A percentile compares a stretch with the other conserved stretches of the same genome.
Evolutionary conservation across 2,113 vertebrate species (phyloP).

Genomic region (Erythrocebus patas): DNA sequence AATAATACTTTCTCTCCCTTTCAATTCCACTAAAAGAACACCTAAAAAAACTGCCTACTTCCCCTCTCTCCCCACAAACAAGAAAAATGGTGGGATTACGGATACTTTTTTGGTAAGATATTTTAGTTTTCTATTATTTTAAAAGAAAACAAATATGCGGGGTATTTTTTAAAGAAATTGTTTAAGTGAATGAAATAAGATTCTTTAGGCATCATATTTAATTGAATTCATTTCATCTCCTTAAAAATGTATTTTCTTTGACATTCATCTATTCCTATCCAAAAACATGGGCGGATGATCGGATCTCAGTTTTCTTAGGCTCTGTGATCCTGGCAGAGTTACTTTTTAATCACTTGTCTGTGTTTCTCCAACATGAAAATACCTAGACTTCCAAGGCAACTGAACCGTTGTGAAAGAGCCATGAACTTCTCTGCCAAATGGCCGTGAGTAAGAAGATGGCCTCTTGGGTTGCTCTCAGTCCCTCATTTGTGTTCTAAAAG

Average conservation of each 20-base stretch:
- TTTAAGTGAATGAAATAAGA: conserved; percentile 42
- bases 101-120: not conserved
- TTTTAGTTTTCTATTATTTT: conserved; percentile 11
- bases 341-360: not conserved
- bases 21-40: not conserved
- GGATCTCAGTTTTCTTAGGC: conserved; percentile 44
- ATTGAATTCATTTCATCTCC: conserved; percentile 25
- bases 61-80: not conserved
- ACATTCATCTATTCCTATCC: not conserved
- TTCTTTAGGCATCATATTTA: conserved; percentile 30
- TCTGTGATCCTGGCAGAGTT: not conserved
- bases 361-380: not conserved
- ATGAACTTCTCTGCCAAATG: not conserved
- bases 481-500: not conserved
- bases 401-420: not conserved
- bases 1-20: not conserved
- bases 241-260: conserved; percentile 26
- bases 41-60: not conserved
- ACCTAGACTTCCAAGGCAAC: not conserved
- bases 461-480: not conserved
- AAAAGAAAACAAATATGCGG: conserved; percentile 31
- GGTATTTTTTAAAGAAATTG: not conserved
- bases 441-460: not conserved
- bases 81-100: not conserved
- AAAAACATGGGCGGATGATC: conserved; percentile 15